Base-by-base conservation (phyloP, 2,888 invertebrate species). In the Leptinotarsa juncta region DNA sequence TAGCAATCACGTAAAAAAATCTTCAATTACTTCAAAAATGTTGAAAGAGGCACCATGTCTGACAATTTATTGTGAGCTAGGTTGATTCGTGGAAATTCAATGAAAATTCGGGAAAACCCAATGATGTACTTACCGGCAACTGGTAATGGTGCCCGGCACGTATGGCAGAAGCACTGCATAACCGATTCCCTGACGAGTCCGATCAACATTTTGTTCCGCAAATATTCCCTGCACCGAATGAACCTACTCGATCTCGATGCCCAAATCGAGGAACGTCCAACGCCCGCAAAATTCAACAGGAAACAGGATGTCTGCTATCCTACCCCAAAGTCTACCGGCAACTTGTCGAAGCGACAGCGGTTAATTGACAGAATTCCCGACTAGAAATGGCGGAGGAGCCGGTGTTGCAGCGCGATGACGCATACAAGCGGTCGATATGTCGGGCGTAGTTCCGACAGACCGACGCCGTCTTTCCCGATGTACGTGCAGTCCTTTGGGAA, bases 151-250 rank as follows among this genome's bases (percentile, higher is more conserved):
- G 95, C 95, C 88, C 95, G 94, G 93, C 96, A 96, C 89, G 95
- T 94, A 90, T 96, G 95, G 91, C 96, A 96, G 91, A 96, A 96
- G 91, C 96, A 96, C 92, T 95, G 95, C 93, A 96, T 92, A 89
- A 96, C 95, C 88, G 96, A 96, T 89, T 96, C 95, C 89, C 95
- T 94, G 88, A 96, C 95, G 86, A 96, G 92, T 89, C 94, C 94
- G 91, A 96, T 95, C 91, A 96, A 90, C 96, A 96, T 96, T 82
- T 88, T 90, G 86, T 75, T 15, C 23, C 57, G 23, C 3, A 15
- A 57, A 23, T 57, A 23, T 57, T 23, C 23, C 57, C 15, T 23
- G 20, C 57, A 57, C 57, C 20, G 15, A 57, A 4, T 15, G 20
- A 55, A 57, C 57, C 3, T 10, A 7, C 18, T 57, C 4, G 5